Base-by-base conservation (phyloP, 2,797 vertebrate genomes). In the Esox lucius region DNA sequence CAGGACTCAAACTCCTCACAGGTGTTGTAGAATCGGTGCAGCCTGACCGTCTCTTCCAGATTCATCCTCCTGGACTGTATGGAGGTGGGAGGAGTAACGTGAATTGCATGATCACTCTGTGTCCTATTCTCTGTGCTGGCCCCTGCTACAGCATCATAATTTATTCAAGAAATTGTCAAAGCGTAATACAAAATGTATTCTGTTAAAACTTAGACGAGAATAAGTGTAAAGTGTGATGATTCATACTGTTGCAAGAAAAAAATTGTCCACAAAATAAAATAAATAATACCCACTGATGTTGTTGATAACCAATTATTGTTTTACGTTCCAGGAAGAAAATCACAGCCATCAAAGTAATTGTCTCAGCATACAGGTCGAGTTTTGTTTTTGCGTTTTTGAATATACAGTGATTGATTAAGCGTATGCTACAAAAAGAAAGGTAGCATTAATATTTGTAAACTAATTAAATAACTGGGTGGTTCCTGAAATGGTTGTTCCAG, bases 1-100 rank as follows among this genome's bases (percentile, higher is more conserved):
- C 96, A 97, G 0, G 94, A 96, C 78, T 93, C 94, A 81, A 97
- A 96, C 84, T 95, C 96, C 81, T 91, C 84, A 0, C 96, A 97
- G 76, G 93, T 92, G 78, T 89, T 91, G 73, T 87, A 92, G 90
- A 97, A 97, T 0, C 85, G 91, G 75, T 95, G 94, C 19, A 97
- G 91, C 12, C 85, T 90, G 65, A 94, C 90, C 7, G 81, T 89
- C 77, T 96, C 96, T 80, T 97, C 94, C 83, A 98, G 84, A 68
- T 64, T 83, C 56, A 81, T 93, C 80, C 80, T 92, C 84, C 93
- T 95, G 28, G 80, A 78, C 97, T 97, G 87, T 39, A 61, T 61
- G 42, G 12, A 46, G 74, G 15, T 49, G 16, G 78, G 0, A 67
- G 71, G 42, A 31, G 42, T 46, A 46, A 61, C 22, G 22, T 61